A percentile compares a stretch with the other conserved stretches of the same genome.
Evolutionary conservation across 1,140 invertebrate species (phyloP).

Genomic region (Nilaparvata lugens): DNA sequence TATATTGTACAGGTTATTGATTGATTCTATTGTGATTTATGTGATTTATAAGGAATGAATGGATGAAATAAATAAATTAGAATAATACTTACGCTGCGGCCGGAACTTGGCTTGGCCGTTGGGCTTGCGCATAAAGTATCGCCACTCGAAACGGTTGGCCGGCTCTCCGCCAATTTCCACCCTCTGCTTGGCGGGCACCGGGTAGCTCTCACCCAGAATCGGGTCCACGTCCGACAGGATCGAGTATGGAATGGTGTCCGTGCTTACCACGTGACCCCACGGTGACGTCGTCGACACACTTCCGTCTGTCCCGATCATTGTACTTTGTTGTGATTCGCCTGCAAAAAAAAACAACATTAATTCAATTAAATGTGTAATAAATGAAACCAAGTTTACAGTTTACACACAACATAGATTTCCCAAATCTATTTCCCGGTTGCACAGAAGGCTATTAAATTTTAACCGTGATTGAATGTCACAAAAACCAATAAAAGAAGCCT

Average conservation of each 20-base stretch:
- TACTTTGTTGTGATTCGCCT: conserved; percentile 69
- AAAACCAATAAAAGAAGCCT: too few species aligned
- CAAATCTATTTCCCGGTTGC: neutral
- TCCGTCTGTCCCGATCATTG: conserved; percentile 69
- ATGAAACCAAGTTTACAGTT: too few species aligned
- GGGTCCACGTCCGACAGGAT: conserved; percentile 74
- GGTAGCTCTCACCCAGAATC: conserved; percentile 76
- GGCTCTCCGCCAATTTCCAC: conserved; percentile 82
- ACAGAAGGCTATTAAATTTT: neutral
- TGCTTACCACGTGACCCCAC: conserved; percentile 74
- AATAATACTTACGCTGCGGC: conserved; percentile 9
- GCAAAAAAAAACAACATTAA: conserved; percentile 7
- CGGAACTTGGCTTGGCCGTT: conserved; percentile 20
- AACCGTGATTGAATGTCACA: too few species aligned
- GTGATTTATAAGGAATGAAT: too few species aligned
- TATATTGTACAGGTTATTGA: too few species aligned
- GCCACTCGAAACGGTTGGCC: conserved; percentile 90
- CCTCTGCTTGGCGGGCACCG: conserved; percentile 79
- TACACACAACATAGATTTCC: neutral
- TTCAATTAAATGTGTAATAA: neutral
- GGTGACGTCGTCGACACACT: conserved; percentile 68
- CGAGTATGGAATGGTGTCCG: conserved; percentile 76
- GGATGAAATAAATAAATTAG: neutral
- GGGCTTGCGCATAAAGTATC: conserved; percentile 63
- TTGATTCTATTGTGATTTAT: too few species aligned